These are phyloP conservation scores for Carpatolechia fugitivella DNA, from an alignment of 2,888 invertebrate genomes.

Conservation along the genomic window DNA sequence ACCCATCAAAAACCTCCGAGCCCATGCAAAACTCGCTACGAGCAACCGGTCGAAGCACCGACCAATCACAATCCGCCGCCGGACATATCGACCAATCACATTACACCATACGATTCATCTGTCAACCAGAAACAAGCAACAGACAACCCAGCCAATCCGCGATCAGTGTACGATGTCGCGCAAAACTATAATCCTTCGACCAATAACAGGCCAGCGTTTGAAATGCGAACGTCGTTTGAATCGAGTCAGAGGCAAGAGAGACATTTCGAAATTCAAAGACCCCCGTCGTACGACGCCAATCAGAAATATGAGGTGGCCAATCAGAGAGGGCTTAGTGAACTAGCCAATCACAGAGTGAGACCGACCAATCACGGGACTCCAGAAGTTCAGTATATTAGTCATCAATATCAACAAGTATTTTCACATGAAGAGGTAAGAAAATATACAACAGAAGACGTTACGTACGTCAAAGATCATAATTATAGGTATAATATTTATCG, in stretches of 20 bases:
- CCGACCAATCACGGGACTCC: slow-evolving; percentile 37
- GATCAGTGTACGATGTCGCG: slow-evolving; percentile 8
- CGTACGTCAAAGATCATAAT: no score
- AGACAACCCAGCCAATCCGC: slow-evolving; percentile 15
- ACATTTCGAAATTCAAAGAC: slow-evolving; percentile 17
- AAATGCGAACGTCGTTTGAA: slow-evolving; percentile 20
- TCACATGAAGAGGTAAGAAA: slow-evolving; percentile 53
- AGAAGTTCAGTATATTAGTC: slow-evolving; percentile 36
- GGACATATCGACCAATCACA: slow-evolving; percentile 27
- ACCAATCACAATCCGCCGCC: slow-evolving; percentile 18
- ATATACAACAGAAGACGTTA: no score
- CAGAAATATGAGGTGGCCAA: slow-evolving; percentile 29
- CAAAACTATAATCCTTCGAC: slow-evolving; percentile 16
- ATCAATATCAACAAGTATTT: slow-evolving; percentile 39
- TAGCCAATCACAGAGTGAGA: slow-evolving; percentile 29
- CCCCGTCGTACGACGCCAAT: slow-evolving; percentile 20
- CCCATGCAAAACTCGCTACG: slow-evolving; percentile 36
- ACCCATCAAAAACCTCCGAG: slow-evolving; percentile 33
- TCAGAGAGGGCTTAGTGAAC: slow-evolving; percentile 32
- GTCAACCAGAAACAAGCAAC: slow-evolving; percentile 26
- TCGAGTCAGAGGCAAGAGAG: slow-evolving; percentile 24
- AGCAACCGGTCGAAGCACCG: slow-evolving; percentile 23
- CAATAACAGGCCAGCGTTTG: slow-evolving; percentile 23
- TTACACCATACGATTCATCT: slow-evolving; percentile 22
- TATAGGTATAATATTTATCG: no score